Evolutionary conservation across 2,797 vertebrate genomes (phyloP), one percentile per base, ranked within the genome.

Genomic region (Valencia hispanica): DNA sequence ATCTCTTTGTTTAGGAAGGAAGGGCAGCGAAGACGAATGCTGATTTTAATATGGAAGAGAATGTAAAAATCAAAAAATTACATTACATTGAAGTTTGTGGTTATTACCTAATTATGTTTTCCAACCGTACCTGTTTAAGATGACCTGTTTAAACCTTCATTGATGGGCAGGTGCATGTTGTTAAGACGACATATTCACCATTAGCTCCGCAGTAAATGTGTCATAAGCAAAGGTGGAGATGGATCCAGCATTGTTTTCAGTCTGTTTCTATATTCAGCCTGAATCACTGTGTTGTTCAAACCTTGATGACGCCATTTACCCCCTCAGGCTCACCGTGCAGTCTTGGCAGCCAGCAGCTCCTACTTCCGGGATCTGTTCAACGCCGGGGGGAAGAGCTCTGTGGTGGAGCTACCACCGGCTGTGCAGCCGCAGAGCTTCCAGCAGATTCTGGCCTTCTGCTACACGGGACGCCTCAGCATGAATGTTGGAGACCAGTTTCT

Each of bases 351-450:
- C 88, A 99, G 97, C 95, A 98, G 97, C 94, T 97, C 97, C 79
- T 99, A 99, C 88, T 99, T 99, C 93, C 96, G 98, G 75, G 98
- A 99, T 90, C 96, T 99, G 72, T 99, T 99, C 94, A 97, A 97
- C 87, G 93, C 93, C 1, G 97, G 96, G 77, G 97, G 96, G 92
- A 98, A 98, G 92, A 98, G 97, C 57, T 94, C 96, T 0, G 96
- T 98, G 92, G 97, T 99, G 87, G 98, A 99, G 92, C 96, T 99
- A 75, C 98, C 98, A 0, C 95, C 96, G 0, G 97, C 97, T 0
- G 97, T 98, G 68, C 98, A 99, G 89, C 98, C 97, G 0, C 97
- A 98, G 88, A 97, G 97, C 89, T 99, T 99, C 96, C 97, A 98
- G 94, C 98, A 99, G 94, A 98, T 99, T 92, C 96, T 99, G 90